Conservation (phyloP, 92 coral and sea anemone genomes). For the Plumapathes pennacea region DNA sequence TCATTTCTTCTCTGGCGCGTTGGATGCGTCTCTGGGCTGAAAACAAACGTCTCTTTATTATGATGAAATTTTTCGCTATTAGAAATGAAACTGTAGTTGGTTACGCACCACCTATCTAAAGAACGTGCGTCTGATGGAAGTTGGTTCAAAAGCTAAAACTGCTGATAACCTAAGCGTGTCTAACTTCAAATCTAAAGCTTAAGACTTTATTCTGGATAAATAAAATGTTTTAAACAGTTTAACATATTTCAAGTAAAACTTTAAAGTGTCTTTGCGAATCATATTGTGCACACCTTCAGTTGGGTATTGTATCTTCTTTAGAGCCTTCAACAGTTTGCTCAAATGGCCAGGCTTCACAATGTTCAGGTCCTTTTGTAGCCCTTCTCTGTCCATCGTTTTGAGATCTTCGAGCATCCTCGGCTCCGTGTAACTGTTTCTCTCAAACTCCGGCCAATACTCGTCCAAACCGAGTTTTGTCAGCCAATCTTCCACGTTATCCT, state of each 20-base stretch:
- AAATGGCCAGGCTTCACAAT: slow-evolving; percentile 71
- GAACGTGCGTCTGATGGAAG: no score
- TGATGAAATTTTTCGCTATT: no score
- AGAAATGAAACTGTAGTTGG: no score
- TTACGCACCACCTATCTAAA: no score
- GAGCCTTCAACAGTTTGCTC: slow-evolving; percentile 69
- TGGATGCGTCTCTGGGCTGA: slow-evolving; percentile 87
- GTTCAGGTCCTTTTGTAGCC: slow-evolving; percentile 38
- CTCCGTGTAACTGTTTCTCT: slow-evolving; percentile 67
- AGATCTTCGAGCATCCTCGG: slow-evolving; percentile 87
- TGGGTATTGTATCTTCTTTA: slow-evolving; percentile 87
- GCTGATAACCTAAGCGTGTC: no score
- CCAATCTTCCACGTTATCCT: slow-evolving; percentile 85
- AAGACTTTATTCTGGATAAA: no score
- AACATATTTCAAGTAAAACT: no score
- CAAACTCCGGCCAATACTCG: slow-evolving; percentile 76
- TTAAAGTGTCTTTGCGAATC: no score
- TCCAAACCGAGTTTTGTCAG: slow-evolving; percentile 73
- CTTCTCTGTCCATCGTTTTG: slow-evolving; percentile 63
- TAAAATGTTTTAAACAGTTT: no score
- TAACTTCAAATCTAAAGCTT: no score
- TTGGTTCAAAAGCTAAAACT: no score
- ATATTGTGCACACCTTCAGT: slow-evolving; percentile 64
- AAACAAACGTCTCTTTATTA: no score
- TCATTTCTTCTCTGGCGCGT: slow-evolving; percentile 63